Conservation (phyloP, 2,888 invertebrate species). For the Lacanobia wlatinum region DNA sequence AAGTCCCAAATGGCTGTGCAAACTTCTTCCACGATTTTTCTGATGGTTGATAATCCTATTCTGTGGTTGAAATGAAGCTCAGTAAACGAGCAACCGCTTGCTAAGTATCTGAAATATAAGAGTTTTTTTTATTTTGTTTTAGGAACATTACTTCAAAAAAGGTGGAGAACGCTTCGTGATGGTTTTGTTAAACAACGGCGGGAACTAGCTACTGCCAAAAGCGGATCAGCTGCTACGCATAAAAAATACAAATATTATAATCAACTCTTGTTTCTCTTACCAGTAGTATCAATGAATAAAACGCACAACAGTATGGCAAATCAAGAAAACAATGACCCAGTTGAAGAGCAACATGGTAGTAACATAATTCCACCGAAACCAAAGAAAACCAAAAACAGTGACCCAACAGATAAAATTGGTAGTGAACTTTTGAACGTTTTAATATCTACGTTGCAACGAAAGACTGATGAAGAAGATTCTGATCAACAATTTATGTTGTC, state of each 20-base stretch:
- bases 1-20: constrained; percentile 36
- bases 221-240: constrained; percentile 17
- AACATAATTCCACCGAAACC: constrained; percentile 30
- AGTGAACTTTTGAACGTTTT: constrained; percentile 39
- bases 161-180: constrained; percentile 42
- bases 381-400: constrained; percentile 37
- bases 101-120: constrained; percentile 45
- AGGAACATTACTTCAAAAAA: constrained; percentile 35
- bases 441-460: constrained; percentile 35
- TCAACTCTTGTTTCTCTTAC: constrained; percentile 45
- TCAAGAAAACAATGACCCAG: constrained; percentile 41
- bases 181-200: constrained; percentile 40
- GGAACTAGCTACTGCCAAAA: constrained; percentile 22
- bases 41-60: constrained; percentile 33
- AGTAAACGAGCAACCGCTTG: constrained; percentile 36
- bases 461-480: constrained; percentile 39
- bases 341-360: constrained; percentile 28
- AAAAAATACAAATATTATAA: constrained; percentile 28
- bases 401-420: constrained; percentile 41
- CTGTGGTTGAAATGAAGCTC: constrained; percentile 34
- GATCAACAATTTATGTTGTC: constrained; percentile 45
- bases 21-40: constrained; percentile 39
- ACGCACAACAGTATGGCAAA: constrained; percentile 38
- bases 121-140: constrained; percentile 25
- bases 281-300: constrained; percentile 37